phyloP scores from a whole-genome alignment of 2,113 vertebrate species.

The Gulo gulo region DNA sequence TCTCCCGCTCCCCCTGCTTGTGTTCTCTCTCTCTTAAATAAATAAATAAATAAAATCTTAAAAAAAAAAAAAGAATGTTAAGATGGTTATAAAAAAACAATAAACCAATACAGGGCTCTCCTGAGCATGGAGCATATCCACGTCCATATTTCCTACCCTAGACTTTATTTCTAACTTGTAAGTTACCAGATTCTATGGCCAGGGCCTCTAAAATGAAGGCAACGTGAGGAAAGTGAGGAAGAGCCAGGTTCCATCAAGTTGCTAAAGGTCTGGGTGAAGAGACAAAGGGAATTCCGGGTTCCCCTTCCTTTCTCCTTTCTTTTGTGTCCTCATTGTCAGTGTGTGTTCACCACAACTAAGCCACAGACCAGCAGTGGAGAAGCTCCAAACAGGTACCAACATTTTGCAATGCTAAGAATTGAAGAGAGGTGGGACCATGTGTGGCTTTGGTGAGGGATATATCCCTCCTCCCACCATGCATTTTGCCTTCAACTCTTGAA shows the following conservation, averaged over 20 bases:
- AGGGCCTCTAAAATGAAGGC: background rate
- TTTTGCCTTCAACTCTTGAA: background rate
- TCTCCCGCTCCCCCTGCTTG: background rate
- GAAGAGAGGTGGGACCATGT: background rate
- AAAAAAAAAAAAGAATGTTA: background rate
- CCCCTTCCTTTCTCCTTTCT: background rate
- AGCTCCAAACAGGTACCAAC: background rate
- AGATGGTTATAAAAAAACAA: background rate
- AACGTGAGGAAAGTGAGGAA: background rate
- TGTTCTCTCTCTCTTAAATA: background rate
- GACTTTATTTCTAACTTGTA: background rate
- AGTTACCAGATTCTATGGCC: background rate
- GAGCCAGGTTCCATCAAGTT: background rate
- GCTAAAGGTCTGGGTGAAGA: background rate
- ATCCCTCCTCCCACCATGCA: background rate
- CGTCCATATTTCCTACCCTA: background rate
- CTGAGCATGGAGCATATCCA: background rate
- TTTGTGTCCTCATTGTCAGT: background rate
- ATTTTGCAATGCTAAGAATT: background rate
- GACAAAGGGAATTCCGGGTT: background rate
- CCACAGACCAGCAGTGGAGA: background rate
- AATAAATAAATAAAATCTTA: background rate
- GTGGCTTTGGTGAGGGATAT: background rate
- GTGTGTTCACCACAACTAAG: background rate
- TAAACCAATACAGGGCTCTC: background rate